These are phyloP conservation scores for Hemitrygon akajei DNA, from an alignment of 2,797 vertebrate genomes.

Conservation along the genomic window DNA sequence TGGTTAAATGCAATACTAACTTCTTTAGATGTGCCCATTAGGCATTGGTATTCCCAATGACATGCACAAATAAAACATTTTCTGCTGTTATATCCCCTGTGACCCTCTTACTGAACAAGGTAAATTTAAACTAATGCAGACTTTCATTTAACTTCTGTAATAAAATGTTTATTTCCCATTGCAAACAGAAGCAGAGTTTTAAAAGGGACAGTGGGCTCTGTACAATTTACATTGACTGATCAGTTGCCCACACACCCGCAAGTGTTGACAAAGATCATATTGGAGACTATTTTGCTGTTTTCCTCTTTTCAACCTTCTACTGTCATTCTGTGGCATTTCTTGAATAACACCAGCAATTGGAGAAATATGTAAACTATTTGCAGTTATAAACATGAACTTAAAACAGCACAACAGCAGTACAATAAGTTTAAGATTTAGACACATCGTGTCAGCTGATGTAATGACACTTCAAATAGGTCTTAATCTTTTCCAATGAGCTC, in stretches of 20 bases:
- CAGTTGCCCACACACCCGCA: background rate
- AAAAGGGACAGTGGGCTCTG: background rate
- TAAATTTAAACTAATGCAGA: background rate
- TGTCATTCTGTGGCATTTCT: background rate
- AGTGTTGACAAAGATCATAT: background rate
- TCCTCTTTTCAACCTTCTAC: background rate
- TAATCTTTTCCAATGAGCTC: too few relatives aligned
- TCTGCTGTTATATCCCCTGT: too few relatives aligned
- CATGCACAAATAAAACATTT: too few relatives aligned
- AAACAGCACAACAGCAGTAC: background rate
- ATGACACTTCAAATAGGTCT: too few relatives aligned
- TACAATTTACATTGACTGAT: background rate
- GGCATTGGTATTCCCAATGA: too few relatives aligned
- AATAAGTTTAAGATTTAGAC: background rate
- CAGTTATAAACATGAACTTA: background rate
- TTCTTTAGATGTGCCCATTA: too few relatives aligned
- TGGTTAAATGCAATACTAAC: too few relatives aligned
- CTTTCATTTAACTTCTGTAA: background rate
- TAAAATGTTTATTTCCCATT: background rate
- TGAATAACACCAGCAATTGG: background rate
- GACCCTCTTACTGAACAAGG: background rate
- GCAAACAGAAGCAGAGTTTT: background rate
- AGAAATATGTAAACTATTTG: background rate
- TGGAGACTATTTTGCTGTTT: background rate
- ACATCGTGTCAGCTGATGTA: too few relatives aligned